Percentiles rank a stretch among this genome's conserved stretches.
These are phyloP conservation scores for Pseudochaenichthys georgianus DNA, from an alignment of 2,797 vertebrate species.

Conservation along the genomic window DNA sequence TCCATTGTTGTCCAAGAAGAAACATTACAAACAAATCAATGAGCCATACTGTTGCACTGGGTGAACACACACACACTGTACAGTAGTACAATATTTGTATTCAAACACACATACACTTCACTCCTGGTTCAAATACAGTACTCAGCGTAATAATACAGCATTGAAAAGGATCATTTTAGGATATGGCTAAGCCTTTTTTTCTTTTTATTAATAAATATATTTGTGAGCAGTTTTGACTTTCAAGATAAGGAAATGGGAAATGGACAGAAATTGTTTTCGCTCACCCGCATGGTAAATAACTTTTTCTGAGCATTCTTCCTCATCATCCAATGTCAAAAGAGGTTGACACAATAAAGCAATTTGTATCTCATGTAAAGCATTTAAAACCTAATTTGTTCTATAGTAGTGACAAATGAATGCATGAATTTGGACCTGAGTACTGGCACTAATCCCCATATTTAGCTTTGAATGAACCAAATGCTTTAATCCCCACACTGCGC, in stretches of 20 bases:
- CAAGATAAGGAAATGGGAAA: neutral
- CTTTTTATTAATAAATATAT: neutral
- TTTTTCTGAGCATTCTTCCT: neutral
- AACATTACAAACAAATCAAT: conserved; percentile 3
- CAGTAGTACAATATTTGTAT: neutral
- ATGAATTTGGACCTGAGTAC: conserved; percentile 5
- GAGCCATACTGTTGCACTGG: neutral
- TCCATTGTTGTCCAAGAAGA: conserved; percentile 11
- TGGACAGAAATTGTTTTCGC: neutral
- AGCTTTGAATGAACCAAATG: conserved; percentile 55
- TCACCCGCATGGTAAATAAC: neutral
- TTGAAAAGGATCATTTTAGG: no score
- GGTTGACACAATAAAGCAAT: conserved; percentile 25
- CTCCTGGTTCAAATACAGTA: conserved; percentile 1
- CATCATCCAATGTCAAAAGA: conserved; percentile 6
- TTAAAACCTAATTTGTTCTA: conserved; percentile 42
- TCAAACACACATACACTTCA: neutral
- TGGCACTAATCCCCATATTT: conserved; percentile 59
- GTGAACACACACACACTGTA: conserved; percentile 5
- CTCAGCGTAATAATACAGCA: neutral
- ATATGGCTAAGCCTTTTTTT: neutral
- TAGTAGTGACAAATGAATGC: conserved; percentile 24
- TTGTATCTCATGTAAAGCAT: conserved; percentile 24
- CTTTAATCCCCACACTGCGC: conserved; percentile 68
- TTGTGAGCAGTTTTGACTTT: neutral